Percentiles rank a stretch among this genome's conserved stretches.
Conservation (phyloP, 2,113 vertebrate species). For the Microcebus murinus region DNA sequence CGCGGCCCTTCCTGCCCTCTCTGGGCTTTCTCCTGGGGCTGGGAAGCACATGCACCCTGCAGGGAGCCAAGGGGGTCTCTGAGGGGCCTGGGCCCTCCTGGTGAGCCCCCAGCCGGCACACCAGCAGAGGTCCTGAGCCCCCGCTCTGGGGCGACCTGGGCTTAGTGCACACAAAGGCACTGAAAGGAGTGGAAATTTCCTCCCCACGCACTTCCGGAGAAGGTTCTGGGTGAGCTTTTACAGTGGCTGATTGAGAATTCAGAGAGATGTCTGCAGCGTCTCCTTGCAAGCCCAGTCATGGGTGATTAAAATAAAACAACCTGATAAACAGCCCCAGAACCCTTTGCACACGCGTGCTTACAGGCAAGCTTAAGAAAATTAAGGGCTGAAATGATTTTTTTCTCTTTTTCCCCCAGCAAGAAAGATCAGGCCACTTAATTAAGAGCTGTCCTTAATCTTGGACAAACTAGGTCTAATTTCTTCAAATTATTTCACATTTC, state of each 20-base stretch:
- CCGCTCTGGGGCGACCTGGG: background rate
- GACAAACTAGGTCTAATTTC: conserved; percentile 66
- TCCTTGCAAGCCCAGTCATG: background rate
- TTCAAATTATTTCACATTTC: conserved; percentile 54
- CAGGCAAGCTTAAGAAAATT: conserved; percentile 41
- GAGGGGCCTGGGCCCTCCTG: background rate
- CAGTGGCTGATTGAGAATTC: conserved; percentile 44
- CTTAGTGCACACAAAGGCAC: fast-evolving
- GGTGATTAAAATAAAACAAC: conserved; percentile 56
- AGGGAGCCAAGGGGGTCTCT: background rate
- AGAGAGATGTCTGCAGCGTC: background rate
- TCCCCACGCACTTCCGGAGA: background rate
- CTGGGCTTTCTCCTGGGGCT: background rate
- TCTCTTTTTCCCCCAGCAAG: background rate
- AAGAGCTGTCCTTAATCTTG: conserved; percentile 57
- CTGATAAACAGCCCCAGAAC: conserved; percentile 51
- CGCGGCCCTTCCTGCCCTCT: fast-evolving
- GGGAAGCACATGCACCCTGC: too few species aligned
- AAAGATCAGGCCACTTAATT: conserved; percentile 56
- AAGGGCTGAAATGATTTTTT: conserved; percentile 36
- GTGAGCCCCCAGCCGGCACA: too few species aligned
- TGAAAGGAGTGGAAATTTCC: background rate
- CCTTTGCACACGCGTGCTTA: background rate
- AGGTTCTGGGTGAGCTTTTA: background rate
- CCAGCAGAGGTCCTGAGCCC: background rate